phyloP scores from a whole-genome alignment of 2,888 invertebrate species.

The Drosophila stalkeri region DNA sequence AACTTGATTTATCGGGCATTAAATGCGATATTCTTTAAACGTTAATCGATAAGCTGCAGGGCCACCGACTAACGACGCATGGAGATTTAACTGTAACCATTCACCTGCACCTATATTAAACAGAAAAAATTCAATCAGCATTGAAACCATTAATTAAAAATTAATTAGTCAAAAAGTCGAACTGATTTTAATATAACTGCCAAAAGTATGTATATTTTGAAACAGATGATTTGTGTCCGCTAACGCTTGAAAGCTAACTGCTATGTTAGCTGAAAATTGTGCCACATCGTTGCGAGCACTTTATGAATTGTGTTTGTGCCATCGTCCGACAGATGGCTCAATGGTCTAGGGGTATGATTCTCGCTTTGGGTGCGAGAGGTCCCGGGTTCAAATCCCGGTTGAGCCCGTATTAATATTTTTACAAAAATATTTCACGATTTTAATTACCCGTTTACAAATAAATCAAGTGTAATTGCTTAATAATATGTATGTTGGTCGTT shows the following conservation, averaged over 20 bases:
- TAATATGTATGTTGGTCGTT: not conserved
- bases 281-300: not conserved
- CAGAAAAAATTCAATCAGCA: not conserved
- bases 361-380: constrained; percentile 85
- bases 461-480: not conserved
- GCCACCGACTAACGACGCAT: not conserved
- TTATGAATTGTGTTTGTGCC: not conserved
- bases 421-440: not conserved
- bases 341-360: constrained; percentile 85
- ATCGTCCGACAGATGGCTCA: constrained; percentile 67
- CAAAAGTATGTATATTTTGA: not conserved
- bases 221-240: not conserved
- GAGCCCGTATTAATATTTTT: constrained; percentile 68
- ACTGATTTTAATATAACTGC: not conserved
- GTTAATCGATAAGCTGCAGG: not conserved
- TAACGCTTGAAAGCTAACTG: constrained; percentile 17
- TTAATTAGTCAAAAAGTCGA: too few species aligned
- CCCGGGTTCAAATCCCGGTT: constrained; percentile 85
- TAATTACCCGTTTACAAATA: not conserved
- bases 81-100: not conserved
- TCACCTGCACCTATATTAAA: not conserved
- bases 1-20: constrained; percentile 11
- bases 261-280: not conserved
- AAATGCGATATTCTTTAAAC: constrained; percentile 4
- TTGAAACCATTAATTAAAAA: not conserved